Base-by-base conservation (phyloP, 2,113 vertebrate genomes). In the Etia nguti region DNA sequence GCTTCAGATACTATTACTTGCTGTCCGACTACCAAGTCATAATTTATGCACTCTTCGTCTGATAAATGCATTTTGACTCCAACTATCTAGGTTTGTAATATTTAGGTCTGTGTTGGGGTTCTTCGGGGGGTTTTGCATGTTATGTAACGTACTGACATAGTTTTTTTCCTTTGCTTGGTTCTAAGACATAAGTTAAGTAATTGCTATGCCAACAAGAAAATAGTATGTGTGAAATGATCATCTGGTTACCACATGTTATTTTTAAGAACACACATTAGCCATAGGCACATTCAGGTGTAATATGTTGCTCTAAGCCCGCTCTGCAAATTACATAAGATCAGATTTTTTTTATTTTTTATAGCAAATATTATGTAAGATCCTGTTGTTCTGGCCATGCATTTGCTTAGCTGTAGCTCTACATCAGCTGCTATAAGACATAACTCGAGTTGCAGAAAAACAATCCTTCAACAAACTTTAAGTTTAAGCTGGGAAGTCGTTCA, bases 241-340 rank as follows among this genome's bases (percentile, higher is more conserved):
- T 77, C 52, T 2, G 10, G 24, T 50, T 50, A 31, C 16, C 31
- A 38, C 2, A 10, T 10, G 34, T 68, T 68, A 3, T n/a, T 77
- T 77, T 77, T 80, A 55, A 80, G 34, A 36, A 79, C 18, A 26
- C 12, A 8, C 10, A 20, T 84, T 4, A 54, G 29, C 36, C 43
- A 56, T 46, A 22, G 18, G 36, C 54, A 77, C 38, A 54, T 84
- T 18, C 4, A 68, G 52, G 34, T 85, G 82, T 82, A 54, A 84
- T 26, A 3, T 82, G 70, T 55, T 59, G 65, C 86, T 80, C 24
- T 84, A 26, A 82, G 26, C 57, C 31, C 11, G 11, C 31, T 81
- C 54, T 82, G 68, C 46, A 81, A 83, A 88, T 85, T 89, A 89
- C 68, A 81, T 87, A 88, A 87, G 73, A 89, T 88, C 55, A 1